These are phyloP conservation scores for Phyllopteryx taeniolatus DNA, from an alignment of 2,113 vertebrate genomes.

Conservation along the genomic window DNA sequence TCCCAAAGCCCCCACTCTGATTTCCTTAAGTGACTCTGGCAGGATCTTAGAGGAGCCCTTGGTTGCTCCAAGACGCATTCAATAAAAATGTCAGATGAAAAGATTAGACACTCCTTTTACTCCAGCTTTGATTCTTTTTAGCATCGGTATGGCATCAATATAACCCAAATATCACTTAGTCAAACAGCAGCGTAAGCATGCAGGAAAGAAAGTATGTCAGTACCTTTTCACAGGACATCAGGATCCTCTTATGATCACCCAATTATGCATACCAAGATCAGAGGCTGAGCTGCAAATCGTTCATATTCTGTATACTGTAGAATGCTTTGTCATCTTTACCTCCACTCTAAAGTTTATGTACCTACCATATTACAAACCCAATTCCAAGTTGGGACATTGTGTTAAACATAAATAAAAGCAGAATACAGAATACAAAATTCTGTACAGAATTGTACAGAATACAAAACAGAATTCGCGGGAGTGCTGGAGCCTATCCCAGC, in stretches of 20 bases:
- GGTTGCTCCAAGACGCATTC: conserved; percentile 57
- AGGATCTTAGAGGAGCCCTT: conserved; percentile 60
- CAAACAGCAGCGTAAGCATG: conserved; percentile 23
- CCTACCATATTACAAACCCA: no score
- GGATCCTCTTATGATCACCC: conserved; percentile 35
- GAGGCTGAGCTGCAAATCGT: neutral
- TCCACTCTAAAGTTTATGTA: neutral
- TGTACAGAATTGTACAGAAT: no score
- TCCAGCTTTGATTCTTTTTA: conserved; percentile 46
- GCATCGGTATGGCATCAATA: conserved; percentile 35
- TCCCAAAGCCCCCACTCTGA: conserved; percentile 65
- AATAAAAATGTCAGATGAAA: conserved; percentile 75
- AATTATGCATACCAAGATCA: conserved; percentile 21
- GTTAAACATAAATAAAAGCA: no score
- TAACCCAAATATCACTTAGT: conserved; percentile 38
- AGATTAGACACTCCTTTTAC: conserved; percentile 59
- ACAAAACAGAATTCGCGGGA: no score
- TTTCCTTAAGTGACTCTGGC: conserved; percentile 73
- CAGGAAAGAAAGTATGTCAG: conserved; percentile 12
- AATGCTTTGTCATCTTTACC: conserved; percentile 16
- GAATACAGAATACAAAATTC: no score
- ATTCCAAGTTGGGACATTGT: no score
- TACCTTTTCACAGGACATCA: conserved; percentile 17
- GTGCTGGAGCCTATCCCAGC: no score
- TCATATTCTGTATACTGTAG: neutral